phyloP scores from a whole-genome alignment of 2,113 vertebrate species.

The Eidolon helvum region DNA sequence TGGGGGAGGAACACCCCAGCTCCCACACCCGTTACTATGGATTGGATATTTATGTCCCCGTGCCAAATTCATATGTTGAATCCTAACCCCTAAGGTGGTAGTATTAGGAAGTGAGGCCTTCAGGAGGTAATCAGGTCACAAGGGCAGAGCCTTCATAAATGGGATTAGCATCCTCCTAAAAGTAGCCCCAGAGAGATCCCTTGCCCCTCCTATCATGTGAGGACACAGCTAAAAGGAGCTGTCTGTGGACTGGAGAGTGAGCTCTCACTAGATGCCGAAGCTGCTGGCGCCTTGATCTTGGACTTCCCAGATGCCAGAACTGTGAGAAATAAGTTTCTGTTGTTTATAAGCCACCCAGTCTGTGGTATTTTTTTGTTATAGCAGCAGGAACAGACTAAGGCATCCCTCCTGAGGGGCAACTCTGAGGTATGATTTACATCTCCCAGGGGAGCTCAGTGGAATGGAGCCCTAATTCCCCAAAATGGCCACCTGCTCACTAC shows the following conservation, averaged over 20 bases:
- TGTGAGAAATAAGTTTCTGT: background rate
- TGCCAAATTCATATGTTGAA: background rate
- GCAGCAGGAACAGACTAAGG: background rate
- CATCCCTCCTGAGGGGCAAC: background rate
- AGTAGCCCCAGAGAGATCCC: background rate
- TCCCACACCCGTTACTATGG: background rate
- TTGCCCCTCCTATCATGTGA: background rate
- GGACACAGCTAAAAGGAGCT: too few relatives aligned
- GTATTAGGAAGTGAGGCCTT: background rate
- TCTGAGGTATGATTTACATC: background rate
- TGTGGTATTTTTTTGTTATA: background rate
- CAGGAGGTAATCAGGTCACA: background rate
- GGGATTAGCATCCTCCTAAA: background rate
- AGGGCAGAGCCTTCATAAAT: background rate
- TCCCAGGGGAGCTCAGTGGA: background rate
- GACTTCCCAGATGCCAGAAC: background rate
- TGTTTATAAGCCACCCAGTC: background rate
- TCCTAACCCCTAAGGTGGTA: background rate
- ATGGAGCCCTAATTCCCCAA: background rate
- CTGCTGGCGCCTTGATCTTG: background rate
- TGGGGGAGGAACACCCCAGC: background rate
- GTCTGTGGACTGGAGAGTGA: background rate
- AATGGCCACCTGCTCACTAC: background rate
- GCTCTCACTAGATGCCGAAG: background rate
- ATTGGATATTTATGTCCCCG: background rate